These are phyloP conservation scores for Pogonomyrmex californicus DNA, from an alignment of 1,140 invertebrate genomes.

Conservation along the genomic window DNA sequence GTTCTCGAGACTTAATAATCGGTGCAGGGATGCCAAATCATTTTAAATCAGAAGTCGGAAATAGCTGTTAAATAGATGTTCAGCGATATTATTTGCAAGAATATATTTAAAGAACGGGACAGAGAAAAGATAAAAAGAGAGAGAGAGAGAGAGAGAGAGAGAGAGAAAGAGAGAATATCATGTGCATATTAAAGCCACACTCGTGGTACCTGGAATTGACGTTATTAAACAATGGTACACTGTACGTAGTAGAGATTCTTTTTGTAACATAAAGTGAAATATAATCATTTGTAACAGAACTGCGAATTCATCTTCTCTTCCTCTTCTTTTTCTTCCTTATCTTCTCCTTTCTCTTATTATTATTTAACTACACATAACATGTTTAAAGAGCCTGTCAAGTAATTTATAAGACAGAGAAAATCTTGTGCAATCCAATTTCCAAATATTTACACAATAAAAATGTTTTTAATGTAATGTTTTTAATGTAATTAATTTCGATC, in stretches of 20 bases:
- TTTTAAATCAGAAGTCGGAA: conserved; percentile 65
- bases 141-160: not conserved
- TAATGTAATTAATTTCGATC: too few species aligned
- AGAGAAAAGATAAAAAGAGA: not conserved
- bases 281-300: conserved; percentile 82
- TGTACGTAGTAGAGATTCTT: conserved; percentile 76
- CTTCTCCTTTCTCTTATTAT: too few species aligned
- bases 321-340: not conserved
- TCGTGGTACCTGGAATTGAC: conserved; percentile 57
- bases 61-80: conserved; percentile 72
- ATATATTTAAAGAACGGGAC: conserved; percentile 14
- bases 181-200: conserved; percentile 48
- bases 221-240: conserved; percentile 67
- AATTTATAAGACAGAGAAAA: not conserved
- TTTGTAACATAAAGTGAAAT: conserved; percentile 83
- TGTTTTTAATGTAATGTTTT: too few species aligned
- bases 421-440: not conserved
- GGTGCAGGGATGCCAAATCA: conserved; percentile 16
- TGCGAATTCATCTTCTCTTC: conserved; percentile 2
- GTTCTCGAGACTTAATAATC: conserved; percentile 48
- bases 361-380: not conserved
- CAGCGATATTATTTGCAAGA: conserved; percentile 66
- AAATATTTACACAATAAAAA: not conserved
- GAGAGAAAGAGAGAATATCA: not conserved
- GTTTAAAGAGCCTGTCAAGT: not conserved